Conservation (phyloP, 2,113 vertebrate species). For the Diadophis punctatus region DNA sequence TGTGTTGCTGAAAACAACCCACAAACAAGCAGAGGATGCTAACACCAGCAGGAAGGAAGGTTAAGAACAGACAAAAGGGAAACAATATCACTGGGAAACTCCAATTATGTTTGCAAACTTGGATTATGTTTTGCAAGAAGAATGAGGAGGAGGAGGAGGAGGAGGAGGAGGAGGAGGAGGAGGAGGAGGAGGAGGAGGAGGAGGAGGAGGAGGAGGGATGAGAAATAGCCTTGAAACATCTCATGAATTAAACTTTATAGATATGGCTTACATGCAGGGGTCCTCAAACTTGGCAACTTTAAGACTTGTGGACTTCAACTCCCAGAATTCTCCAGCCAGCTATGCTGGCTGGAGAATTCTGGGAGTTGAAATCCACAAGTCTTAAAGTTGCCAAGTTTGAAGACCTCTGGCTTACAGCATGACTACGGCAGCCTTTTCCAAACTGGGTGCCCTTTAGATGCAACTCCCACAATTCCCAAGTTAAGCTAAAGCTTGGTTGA, state of each 20-base stretch:
- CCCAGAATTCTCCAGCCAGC: no score
- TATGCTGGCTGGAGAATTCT: no score
- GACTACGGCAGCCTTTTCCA: neutral
- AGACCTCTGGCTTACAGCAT: neutral
- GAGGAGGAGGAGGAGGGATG: neutral
- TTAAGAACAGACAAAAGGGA: constrained; percentile 31
- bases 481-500: neutral
- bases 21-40: neutral
- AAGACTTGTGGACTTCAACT: no score
- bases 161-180: neutral
- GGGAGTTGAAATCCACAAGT: no score
- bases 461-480: neutral
- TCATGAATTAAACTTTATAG: neutral
- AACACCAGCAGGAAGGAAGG: constrained; percentile 32
- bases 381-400: no score
- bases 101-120: neutral
- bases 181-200: neutral
- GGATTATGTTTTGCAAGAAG: neutral
- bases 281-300: no score
- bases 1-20: neutral
- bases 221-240: neutral
- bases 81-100: neutral
- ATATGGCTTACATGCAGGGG: neutral
- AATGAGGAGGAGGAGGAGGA: neutral
- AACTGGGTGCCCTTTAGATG: neutral